phyloP scores from a whole-genome alignment of 2,797 vertebrate genomes.

The Tolypeutes matacus region DNA sequence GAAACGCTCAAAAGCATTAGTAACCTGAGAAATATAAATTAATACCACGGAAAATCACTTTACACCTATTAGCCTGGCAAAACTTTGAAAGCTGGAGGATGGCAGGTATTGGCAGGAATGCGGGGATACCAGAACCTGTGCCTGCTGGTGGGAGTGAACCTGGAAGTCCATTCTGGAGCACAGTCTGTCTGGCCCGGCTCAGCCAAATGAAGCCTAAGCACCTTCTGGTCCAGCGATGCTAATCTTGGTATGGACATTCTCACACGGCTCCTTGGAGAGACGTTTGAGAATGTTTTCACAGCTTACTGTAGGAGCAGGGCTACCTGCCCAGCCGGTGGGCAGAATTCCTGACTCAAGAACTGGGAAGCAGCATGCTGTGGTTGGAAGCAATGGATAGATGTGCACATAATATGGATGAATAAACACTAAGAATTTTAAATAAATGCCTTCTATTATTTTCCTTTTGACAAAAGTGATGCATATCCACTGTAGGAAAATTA shows the following conservation, averaged over 20 bases:
- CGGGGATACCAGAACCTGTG: background rate
- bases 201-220: background rate
- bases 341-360: background rate
- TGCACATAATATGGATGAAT: background rate
- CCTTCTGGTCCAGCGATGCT: background rate
- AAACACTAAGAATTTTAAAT: background rate
- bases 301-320: background rate
- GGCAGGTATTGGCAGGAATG: background rate
- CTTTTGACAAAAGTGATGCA: background rate
- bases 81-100: background rate
- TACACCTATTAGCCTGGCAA: background rate
- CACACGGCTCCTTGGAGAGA: background rate
- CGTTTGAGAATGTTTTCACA: background rate
- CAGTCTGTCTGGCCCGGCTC: background rate
- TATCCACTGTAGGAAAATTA: background rate
- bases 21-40: no score
- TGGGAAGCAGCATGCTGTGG: accelerated
- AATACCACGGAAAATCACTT: no score
- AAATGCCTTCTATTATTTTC: background rate
- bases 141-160: background rate
- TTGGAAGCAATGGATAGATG: background rate
- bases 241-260: background rate
- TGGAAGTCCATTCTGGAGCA: background rate
- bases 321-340: background rate
- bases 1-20: no score